Conservation (phyloP, 2,113 vertebrate genomes). For the Myiagra hebetior region DNA sequence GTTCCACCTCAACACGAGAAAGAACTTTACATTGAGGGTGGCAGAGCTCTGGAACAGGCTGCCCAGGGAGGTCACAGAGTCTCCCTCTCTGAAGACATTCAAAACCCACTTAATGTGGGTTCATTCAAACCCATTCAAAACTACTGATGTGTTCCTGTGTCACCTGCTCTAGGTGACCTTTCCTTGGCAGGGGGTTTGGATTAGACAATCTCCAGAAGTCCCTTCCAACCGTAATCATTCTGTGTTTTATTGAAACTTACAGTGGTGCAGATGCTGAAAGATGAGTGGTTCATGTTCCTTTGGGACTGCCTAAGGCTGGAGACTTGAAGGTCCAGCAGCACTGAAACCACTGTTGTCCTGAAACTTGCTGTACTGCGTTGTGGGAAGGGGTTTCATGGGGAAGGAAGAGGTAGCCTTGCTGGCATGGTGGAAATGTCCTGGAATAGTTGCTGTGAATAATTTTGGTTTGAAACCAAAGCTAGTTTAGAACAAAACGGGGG, state of each 20-base stretch:
- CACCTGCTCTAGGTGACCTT: background rate
- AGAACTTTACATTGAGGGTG: background rate
- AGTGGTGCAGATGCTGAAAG: background rate
- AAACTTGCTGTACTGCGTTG: accelerated
- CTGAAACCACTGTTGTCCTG: background rate
- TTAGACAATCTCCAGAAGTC: background rate
- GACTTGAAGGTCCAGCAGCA: background rate
- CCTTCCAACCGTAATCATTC: background rate
- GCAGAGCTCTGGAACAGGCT: background rate
- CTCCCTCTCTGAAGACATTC: background rate
- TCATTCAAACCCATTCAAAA: no score
- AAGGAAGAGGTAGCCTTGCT: background rate
- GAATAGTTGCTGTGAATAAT: background rate
- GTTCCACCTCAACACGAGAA: background rate
- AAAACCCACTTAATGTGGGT: background rate
- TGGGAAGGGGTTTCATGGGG: accelerated
- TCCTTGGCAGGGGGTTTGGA: background rate
- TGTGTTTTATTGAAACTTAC: background rate
- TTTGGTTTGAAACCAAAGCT: background rate
- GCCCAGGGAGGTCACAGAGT: no score
- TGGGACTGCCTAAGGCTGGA: background rate
- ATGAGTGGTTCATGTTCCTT: background rate
- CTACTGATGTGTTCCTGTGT: background rate
- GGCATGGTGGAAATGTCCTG: background rate
- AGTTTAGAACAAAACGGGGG: background rate